phyloP scores from a whole-genome alignment of 2,888 invertebrate species.

The Nymphalis urticae region DNA sequence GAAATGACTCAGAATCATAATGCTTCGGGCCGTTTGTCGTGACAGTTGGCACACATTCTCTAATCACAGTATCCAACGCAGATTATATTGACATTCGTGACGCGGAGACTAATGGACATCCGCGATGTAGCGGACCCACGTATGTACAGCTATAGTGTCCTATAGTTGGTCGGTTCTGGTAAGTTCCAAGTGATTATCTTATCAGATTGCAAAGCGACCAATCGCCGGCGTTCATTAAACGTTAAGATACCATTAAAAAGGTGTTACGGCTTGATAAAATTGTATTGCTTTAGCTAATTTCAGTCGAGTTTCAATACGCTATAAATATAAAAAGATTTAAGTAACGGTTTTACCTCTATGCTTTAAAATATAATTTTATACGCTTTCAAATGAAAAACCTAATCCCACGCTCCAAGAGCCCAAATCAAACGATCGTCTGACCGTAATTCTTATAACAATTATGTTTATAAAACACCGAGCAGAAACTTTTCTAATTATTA shows the following conservation, averaged over 20 bases:
- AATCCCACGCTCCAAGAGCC: conserved; percentile 21
- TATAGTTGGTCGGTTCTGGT: conserved; percentile 15
- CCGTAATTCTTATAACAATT: conserved; percentile 19
- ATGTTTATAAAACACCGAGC: conserved; percentile 9
- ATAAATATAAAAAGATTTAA: neutral
- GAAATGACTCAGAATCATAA: neutral
- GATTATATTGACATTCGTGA: neutral
- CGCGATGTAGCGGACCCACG: conserved; percentile 11
- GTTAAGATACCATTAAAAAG: conserved; percentile 17
- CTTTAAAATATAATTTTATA: conserved; percentile 10
- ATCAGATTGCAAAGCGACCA: conserved; percentile 23
- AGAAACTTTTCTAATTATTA: conserved; percentile 20
- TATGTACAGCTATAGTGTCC: neutral
- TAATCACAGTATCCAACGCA: conserved; percentile 6
- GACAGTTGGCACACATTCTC: conserved; percentile 13
- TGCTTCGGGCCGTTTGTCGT: neutral
- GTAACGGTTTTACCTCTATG: conserved; percentile 4
- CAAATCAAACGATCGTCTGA: conserved; percentile 22
- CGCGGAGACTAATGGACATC: neutral
- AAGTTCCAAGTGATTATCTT: conserved; percentile 17
- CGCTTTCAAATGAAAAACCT: conserved; percentile 22
- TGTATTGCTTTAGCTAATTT: conserved; percentile 6
- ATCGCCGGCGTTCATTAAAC: conserved; percentile 16
- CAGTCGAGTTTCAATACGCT: neutral
- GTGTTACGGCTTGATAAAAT: conserved; percentile 9